Conservation (phyloP, 2,113 vertebrate species). For the Trematocara variabile region DNA sequence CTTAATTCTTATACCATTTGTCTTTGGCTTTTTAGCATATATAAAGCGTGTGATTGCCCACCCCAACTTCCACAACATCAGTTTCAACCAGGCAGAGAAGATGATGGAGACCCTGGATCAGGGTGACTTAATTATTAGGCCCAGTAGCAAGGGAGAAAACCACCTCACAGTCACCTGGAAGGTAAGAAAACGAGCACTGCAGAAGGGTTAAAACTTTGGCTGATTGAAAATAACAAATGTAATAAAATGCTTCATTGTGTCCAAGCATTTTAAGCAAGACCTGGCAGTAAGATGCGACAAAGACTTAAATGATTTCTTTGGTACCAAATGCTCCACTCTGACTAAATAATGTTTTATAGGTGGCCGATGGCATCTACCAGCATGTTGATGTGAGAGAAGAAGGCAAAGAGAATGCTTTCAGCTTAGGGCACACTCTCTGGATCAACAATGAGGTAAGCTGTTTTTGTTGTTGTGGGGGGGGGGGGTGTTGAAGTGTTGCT, state of each 20-base stretch:
- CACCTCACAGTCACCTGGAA: slow-evolving; percentile 98
- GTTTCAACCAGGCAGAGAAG: slow-evolving; percentile 98
- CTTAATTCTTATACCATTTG: background rate
- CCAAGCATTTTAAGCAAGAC: background rate
- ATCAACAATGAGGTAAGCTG: slow-evolving; percentile 88
- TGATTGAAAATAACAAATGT: background rate
- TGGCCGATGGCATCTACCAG: slow-evolving; percentile 93
- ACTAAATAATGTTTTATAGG: slow-evolving; percentile 41
- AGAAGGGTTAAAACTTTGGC: background rate
- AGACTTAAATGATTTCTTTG: background rate
- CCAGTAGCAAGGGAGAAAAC: slow-evolving; percentile 97
- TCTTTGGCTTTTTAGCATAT: slow-evolving; percentile 75
- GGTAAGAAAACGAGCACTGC: slow-evolving; percentile 8
- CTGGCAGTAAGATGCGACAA: background rate
- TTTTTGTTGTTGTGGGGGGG: accelerated
- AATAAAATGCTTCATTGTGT: background rate
- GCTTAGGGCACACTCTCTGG: slow-evolving; percentile 93
- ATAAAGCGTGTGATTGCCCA: slow-evolving; percentile 98
- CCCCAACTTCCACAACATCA: slow-evolving; percentile 98
- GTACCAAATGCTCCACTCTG: background rate
- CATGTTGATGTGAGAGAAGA: slow-evolving; percentile 95
- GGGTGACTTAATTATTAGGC: slow-evolving; percentile 94
- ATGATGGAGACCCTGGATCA: slow-evolving; percentile 99
- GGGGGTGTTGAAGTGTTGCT: too few species aligned
- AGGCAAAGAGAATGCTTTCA: slow-evolving; percentile 99